phyloP scores from a whole-genome alignment of 2,888 invertebrate genomes.

The Iselma pallidipennis region DNA sequence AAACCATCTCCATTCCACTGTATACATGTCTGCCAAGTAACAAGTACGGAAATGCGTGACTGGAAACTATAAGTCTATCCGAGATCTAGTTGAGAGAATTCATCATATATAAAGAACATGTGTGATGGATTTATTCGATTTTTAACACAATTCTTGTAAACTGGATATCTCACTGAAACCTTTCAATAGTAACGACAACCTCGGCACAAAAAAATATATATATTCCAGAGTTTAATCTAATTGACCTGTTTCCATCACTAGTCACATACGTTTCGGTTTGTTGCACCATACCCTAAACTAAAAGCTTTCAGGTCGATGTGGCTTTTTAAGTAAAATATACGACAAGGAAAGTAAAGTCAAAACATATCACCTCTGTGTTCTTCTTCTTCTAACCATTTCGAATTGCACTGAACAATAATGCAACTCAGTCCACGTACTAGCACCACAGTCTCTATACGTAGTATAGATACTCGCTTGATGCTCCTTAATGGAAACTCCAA shows the following conservation, averaged over 20 bases:
- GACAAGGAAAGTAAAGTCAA: constrained; percentile 10
- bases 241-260: constrained; percentile 17
- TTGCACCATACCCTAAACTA: constrained; percentile 18
- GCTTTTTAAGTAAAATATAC: constrained; percentile 22
- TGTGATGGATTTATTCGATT: too few relatives aligned
- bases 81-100: neutral
- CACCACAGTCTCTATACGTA: neutral
- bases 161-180: too few relatives aligned
- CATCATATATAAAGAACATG: neutral
- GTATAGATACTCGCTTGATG: constrained; percentile 12
- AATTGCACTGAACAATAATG: constrained; percentile 17
- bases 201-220: too few relatives aligned
- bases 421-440: constrained; percentile 10
- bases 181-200: too few relatives aligned
- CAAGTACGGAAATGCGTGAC: neutral
- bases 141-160: too few relatives aligned
- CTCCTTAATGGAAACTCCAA: constrained; percentile 18
- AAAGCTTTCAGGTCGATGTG: constrained; percentile 25
- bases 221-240: constrained; percentile 17
- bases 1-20: neutral
- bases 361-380: constrained; percentile 9
- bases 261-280: constrained; percentile 25
- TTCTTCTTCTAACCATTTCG: neutral
- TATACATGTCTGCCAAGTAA: neutral
- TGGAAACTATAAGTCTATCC: neutral